A percentile compares a stretch with the other conserved stretches of the same genome.
These are phyloP conservation scores for Caenorhabditis brenneri DNA, from an alignment of 1,140 invertebrate species.

Conservation along the genomic window DNA sequence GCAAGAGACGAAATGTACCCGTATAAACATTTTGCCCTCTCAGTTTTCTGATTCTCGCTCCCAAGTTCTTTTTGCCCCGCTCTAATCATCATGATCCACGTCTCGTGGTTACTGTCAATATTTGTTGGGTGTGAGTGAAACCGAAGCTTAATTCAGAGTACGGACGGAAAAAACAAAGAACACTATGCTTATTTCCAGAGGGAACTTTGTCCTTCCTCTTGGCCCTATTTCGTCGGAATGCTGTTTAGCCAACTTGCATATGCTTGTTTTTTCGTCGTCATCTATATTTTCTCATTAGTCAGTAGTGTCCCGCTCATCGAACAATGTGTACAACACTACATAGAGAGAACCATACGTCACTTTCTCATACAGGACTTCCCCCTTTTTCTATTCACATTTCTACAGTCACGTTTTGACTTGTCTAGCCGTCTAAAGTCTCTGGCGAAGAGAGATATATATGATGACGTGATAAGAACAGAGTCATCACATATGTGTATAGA, in stretches of 20 bases:
- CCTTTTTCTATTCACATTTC: background rate
- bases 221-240: background rate
- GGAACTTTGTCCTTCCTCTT: too few relatives aligned
- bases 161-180: background rate
- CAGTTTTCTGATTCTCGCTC: background rate
- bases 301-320: background rate
- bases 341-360: background rate
- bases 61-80: background rate
- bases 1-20: background rate
- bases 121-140: background rate
- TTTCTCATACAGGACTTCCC: background rate
- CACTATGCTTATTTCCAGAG: background rate
- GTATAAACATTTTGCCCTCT: conserved; percentile 12
- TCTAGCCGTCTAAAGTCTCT: background rate
- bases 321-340: background rate
- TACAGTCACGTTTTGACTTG: background rate
- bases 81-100: background rate
- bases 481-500: background rate
- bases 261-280: too few relatives aligned
- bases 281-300: background rate
- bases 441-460: background rate
- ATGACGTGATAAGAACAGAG: conserved; percentile 17
- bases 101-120: background rate
- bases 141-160: background rate
- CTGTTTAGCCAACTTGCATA: background rate